Evolutionary conservation across 2,797 vertebrate genomes (phyloP), one percentile per base, ranked within the genome.

Genomic region (Gastrophryne carolinensis): DNA sequence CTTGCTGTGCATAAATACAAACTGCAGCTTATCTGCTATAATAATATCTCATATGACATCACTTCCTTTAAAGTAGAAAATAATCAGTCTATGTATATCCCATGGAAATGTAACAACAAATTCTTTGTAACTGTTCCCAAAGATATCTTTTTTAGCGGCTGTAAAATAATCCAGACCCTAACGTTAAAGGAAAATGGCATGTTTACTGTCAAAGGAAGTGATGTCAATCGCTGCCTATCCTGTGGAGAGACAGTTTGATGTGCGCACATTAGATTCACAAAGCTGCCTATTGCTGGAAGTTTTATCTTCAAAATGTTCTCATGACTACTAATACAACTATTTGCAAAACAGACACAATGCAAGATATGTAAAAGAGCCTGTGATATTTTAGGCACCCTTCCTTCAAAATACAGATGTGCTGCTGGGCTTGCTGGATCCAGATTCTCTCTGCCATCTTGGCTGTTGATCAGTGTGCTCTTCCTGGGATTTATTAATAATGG

Each of bases 1-100:
- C 73, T 81, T 73, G 69, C 70, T 64, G 64, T 63, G 72, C 57
- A 67, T 82, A 80, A 82, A 82, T 75, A 81, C 72, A 82, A 81
- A 63, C 50, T 71, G 71, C 53, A 26, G 30, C 41, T 80, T 71
- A 75, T 75, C 70, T 77, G 27, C 52, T 79, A 79, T 75, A 79
- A 80, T 34, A 78, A 60, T 71, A 74, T 69, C 75, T 71, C 75
- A 65, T 75, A 76, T 82, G 75, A 81, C 75, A 82, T 80, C 81
- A 81, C 63, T 71, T 79, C 62, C 79, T 73, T 65, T 72, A 68
- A 73, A 62, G 74, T 76, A 79, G 62, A 72, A 80, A 79, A 79
- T 77, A 78, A 72, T 70, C 72, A 66, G 63, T 71, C 62, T 65
- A 71, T 80, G 63, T 79, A 75, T 76, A 79, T 83, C 69, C 73